Evolutionary conservation across 2,797 vertebrate species (phyloP).

Genomic region (Pteronotus mesoamericanus): DNA sequence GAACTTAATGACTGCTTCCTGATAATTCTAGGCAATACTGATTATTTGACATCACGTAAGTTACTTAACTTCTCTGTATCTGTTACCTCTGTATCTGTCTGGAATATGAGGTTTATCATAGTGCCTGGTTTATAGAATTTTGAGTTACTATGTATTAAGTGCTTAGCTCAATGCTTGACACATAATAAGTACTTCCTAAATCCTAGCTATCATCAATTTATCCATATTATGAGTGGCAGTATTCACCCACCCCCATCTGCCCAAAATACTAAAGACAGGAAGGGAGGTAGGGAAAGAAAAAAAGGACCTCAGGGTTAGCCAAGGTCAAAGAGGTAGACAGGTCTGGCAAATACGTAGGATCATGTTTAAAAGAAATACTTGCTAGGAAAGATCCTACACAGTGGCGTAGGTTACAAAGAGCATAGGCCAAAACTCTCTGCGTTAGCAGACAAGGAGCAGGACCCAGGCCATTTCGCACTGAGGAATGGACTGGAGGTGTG

Average conservation of each 20-base stretch:
- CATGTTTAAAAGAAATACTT: neutral
- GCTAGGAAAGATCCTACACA: neutral
- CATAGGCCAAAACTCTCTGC: neutral
- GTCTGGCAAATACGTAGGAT: neutral
- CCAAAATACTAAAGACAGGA: neutral
- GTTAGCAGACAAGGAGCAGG: neutral
- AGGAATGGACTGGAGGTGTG: neutral
- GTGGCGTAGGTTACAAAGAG: neutral
- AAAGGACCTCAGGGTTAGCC: neutral
- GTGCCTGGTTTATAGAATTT: neutral
- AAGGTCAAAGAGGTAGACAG: neutral
- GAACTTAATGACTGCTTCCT: neutral
- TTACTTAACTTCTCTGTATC: slow-evolving; percentile 1
- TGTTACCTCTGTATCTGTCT: neutral
- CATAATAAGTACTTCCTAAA: slow-evolving; percentile 9
- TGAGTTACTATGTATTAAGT: neutral
- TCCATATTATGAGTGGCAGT: neutral
- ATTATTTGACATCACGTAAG: neutral
- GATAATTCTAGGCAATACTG: neutral
- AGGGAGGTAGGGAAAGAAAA: neutral
- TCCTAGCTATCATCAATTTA: slow-evolving; percentile 3
- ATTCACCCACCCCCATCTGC: neutral
- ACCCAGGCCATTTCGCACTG: neutral
- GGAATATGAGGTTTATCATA: neutral
- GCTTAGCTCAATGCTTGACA: neutral